phyloP scores from a whole-genome alignment of 2,113 vertebrate species.

The Semicossyphus pulcher region DNA sequence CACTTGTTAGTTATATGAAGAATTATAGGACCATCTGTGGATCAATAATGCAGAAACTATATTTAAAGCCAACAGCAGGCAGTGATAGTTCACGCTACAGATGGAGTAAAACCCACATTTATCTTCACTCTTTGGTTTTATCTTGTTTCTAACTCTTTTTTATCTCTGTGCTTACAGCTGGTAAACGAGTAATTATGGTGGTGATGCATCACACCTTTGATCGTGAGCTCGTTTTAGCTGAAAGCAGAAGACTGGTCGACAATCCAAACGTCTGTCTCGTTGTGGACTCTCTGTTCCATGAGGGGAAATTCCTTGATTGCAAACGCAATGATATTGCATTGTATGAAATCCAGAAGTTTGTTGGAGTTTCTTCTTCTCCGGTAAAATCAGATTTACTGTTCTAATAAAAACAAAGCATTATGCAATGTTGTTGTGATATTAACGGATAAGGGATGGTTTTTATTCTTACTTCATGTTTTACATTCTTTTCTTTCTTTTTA shows the following conservation, averaged over 20 bases:
- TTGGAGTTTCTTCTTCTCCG: accelerated
- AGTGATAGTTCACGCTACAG: no score
- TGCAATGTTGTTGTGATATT: background rate
- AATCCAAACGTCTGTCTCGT: background rate
- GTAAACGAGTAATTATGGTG: conserved; percentile 35
- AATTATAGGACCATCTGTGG: no score
- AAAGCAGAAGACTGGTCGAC: background rate
- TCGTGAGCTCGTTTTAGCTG: accelerated
- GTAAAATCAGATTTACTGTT: conserved; percentile 18
- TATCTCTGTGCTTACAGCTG: background rate
- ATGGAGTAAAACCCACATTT: no score
- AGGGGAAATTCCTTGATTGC: background rate
- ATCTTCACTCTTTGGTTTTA: no score
- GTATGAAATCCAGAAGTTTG: accelerated
- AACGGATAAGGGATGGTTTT: no score
- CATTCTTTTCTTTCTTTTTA: background rate
- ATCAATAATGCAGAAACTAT: no score
- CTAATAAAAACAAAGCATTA: background rate
- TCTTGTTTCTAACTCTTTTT: background rate
- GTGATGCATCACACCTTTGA: conserved; percentile 60
- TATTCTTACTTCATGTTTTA: no score
- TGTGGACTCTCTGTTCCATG: conserved; percentile 54
- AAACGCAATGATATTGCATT: background rate
- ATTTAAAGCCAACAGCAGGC: no score
- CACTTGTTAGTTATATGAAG: no score